A percentile compares a stretch with the other conserved stretches of the same genome.
phyloP scores from a whole-genome alignment of 2,797 vertebrate species.

The Phrynocephalus guinanensis region DNA sequence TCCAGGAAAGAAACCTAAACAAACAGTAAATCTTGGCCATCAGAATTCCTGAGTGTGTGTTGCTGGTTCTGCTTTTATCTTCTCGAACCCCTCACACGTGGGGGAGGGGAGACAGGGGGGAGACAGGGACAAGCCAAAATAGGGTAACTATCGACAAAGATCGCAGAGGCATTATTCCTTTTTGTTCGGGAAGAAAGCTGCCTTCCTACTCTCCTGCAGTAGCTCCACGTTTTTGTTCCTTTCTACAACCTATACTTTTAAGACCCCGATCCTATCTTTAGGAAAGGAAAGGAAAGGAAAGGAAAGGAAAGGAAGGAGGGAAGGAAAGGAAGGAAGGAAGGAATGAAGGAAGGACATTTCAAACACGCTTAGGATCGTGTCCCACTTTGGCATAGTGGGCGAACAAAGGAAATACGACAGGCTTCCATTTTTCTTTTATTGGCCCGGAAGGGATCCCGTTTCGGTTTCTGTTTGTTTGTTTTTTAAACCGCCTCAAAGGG shows the following conservation, averaged over 20 bases:
- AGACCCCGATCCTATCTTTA: no score
- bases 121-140: background rate
- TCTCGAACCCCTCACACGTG: no score
- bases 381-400: background rate
- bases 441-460: background rate
- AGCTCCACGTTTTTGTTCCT: no score
- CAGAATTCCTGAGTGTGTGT: conserved; percentile 9
- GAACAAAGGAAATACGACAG: background rate
- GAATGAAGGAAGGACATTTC: background rate
- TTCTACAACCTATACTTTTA: no score
- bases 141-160: background rate
- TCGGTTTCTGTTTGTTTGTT: background rate
- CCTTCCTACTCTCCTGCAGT: no score
- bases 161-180: no score
- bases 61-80: background rate
- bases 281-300: no score
- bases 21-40: conserved; percentile 20
- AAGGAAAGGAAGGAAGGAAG: no score
- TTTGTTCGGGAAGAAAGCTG: no score
- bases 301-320: no score
- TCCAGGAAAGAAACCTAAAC: conserved; percentile 31
- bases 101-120: no score
- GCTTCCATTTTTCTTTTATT: background rate
- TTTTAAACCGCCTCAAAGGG: background rate
- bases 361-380: background rate